Conservation (phyloP, 2,888 invertebrate species). For the Coelopa pilipes region DNA sequence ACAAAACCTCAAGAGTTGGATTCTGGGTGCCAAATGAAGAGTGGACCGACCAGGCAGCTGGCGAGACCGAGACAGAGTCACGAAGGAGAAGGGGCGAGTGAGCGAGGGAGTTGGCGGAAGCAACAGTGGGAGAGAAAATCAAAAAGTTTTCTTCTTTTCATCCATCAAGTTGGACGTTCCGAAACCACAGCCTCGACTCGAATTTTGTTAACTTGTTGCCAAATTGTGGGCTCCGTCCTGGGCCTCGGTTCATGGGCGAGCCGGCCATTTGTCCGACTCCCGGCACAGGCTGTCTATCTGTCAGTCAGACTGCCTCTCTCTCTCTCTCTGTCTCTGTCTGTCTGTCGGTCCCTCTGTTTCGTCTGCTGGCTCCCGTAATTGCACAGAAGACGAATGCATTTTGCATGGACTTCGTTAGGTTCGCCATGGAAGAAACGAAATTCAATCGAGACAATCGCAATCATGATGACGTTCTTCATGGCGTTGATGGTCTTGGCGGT, state of each 20-base stretch:
- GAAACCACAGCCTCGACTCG: slow-evolving; percentile 40
- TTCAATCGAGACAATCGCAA: no score
- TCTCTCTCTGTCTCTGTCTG: not conserved
- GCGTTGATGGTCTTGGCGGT: no score
- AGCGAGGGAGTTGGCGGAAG: no score
- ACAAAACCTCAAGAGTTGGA: slow-evolving; percentile 35
- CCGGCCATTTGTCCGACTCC: not conserved
- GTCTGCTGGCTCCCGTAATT: slow-evolving; percentile 10
- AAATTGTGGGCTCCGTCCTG: slow-evolving; percentile 31
- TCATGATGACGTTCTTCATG: no score
- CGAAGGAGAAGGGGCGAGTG: no score
- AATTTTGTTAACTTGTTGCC: slow-evolving; percentile 42
- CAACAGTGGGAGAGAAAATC: slow-evolving; percentile 10
- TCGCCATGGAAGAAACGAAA: no score
- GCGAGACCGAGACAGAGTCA: no score
- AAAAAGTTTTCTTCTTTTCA: slow-evolving; percentile 33
- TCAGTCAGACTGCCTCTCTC: not conserved
- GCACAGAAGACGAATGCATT: slow-evolving; percentile 8
- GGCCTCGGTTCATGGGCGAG: slow-evolving; percentile 5
- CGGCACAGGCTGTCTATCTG: not conserved
- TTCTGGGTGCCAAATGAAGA: not conserved
- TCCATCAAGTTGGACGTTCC: slow-evolving; percentile 35
- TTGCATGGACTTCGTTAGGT: not conserved
- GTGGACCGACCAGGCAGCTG: no score
- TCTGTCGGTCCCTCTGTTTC: not conserved